Evolutionary conservation across 2,888 invertebrate genomes (phyloP).

Genomic region (Phalera bucephala): DNA sequence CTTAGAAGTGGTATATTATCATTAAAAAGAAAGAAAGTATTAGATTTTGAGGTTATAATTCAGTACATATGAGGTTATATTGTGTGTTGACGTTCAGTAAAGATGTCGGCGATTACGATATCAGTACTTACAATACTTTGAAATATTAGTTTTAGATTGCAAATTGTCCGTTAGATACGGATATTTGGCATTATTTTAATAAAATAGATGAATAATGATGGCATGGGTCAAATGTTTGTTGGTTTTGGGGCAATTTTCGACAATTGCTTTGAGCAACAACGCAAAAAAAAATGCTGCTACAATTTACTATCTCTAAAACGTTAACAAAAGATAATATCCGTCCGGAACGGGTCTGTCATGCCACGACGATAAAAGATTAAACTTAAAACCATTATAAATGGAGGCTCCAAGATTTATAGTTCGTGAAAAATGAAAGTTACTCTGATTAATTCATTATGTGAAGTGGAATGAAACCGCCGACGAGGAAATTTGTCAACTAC

Average conservation of each 20-base stretch:
- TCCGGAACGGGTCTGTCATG: neutral
- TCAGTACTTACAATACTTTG: too few species aligned
- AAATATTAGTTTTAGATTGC: too few species aligned
- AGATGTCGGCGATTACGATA: too few species aligned
- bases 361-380: neutral
- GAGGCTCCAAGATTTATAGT: constrained; percentile 9
- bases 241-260: too few species aligned
- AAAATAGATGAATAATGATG: too few species aligned
- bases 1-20: neutral
- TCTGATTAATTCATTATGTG: constrained; percentile 34
- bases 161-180: too few species aligned
- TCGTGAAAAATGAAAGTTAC: constrained; percentile 20
- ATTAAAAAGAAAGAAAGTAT: too few species aligned
- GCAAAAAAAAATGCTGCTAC: neutral
- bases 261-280: neutral
- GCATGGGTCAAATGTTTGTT: too few species aligned
- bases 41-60: too few species aligned
- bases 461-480: constrained; percentile 34
- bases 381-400: constrained; percentile 9
- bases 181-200: too few species aligned
- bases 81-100: too few species aligned
- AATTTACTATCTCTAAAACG: neutral
- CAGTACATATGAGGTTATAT: too few species aligned
- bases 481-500: constrained; percentile 38
- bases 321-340: neutral